Percentiles rank a stretch among this genome's conserved stretches.
These are phyloP conservation scores for Gymnoscopelus braueri DNA, from an alignment of 2,797 vertebrate species.

Conservation along the genomic window DNA sequence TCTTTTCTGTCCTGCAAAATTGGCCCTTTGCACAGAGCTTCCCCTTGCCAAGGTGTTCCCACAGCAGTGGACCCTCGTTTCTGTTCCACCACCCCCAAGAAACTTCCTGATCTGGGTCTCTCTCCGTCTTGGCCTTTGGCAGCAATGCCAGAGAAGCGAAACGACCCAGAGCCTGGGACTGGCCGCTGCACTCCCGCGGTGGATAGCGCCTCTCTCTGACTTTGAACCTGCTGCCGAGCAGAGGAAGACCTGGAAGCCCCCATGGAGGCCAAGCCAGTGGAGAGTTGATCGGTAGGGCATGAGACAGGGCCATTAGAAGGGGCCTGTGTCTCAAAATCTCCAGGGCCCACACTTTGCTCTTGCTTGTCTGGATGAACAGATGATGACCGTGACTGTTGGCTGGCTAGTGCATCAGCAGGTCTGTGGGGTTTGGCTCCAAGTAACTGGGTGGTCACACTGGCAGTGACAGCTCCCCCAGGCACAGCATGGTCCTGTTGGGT, in stretches of 20 bases:
- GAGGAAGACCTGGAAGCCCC: constrained; percentile 38
- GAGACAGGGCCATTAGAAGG: constrained; percentile 22
- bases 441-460: constrained; percentile 23
- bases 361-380: constrained; percentile 55
- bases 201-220: constrained; percentile 46
- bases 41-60: constrained; percentile 47
- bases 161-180: constrained; percentile 59
- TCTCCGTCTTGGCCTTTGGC: constrained; percentile 65
- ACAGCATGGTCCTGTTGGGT: constrained; percentile 28
- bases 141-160: constrained; percentile 81
- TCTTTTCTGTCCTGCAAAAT: constrained; percentile 45
- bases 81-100: too few species aligned
- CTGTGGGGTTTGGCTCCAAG: constrained; percentile 50
- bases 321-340: constrained; percentile 28
- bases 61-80: constrained; percentile 19
- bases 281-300: constrained; percentile 8
- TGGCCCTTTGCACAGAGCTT: constrained; percentile 23
- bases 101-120: constrained; percentile 79
- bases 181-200: constrained; percentile 56
- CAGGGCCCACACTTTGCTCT: constrained; percentile 37
- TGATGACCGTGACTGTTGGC: constrained; percentile 51
- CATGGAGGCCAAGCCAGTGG: constrained; percentile 16
- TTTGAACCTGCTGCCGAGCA: constrained; percentile 47
- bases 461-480: constrained; percentile 7
- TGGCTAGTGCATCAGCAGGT: constrained; percentile 6